Base-by-base conservation (phyloP, 2,797 vertebrate genomes). In the Peromyscus melanophrys region DNA sequence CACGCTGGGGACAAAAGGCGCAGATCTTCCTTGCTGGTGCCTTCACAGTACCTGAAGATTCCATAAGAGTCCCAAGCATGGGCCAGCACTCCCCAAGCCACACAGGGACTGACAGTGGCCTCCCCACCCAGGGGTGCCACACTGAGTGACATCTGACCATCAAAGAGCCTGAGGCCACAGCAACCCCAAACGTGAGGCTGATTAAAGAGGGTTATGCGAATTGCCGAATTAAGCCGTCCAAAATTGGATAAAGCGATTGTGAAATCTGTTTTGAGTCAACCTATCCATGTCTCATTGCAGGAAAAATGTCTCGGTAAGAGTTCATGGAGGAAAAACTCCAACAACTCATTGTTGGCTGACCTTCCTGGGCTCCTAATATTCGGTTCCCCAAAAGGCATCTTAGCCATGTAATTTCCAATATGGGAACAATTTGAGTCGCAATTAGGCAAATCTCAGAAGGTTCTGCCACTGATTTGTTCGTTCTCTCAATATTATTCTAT, bases 341-440 rank as follows among this genome's bases (percentile, higher is more conserved):
- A 97, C 98, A 98, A 97, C 98, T 98, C 97, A 95, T 97, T 98
- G 98, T 98, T 99, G 99, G 98, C 99, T 99, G 99, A 99, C 98
- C 99, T 99, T 98, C 98, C 97, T 97, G 98, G 98, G 98, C 98
- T 98, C 98, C 99, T 99, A 98, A 98, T 98, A 98, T 97, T 98
- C 98, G 96, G 98, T 98, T 98, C 99, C 98, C 98, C 98, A 98
- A 99, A 99, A 99, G 99, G 98, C 99, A 99, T 98, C 98, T 98
- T 98, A 99, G 97, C 98, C 98, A 98, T 99, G 98, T 99, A 99
- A 99, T 99, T 99, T 99, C 98, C 99, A 99, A 99, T 99, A 98
- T 99, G 99, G 99, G 99, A 99, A 99, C 99, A 99, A 99, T 99
- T 99, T 99, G 98, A 98, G 97, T 98, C 98, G 99, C 99, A 99